Evolutionary conservation across 2,797 vertebrate genomes (phyloP).

Genomic region (Microchirus variegatus): DNA sequence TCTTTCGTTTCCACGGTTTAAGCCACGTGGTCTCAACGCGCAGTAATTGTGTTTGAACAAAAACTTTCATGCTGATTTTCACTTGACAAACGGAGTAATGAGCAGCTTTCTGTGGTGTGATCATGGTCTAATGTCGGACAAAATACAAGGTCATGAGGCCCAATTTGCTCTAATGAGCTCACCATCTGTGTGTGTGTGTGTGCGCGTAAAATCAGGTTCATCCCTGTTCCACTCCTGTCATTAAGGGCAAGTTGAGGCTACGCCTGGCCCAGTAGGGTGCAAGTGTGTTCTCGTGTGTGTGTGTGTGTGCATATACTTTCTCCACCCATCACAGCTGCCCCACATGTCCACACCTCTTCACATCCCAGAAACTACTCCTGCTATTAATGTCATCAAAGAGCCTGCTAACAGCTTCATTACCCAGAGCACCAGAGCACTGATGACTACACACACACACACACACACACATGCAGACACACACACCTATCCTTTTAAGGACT

Average conservation of each 20-base stretch:
- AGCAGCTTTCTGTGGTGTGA: constrained; percentile 56
- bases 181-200: constrained; percentile 31
- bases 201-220: not conserved
- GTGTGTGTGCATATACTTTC: constrained; percentile 23
- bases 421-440: constrained; percentile 57
- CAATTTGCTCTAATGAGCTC: constrained; percentile 71
- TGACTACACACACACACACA: constrained; percentile 49
- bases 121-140: constrained; percentile 52
- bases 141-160: constrained; percentile 55
- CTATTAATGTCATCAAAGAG: constrained; percentile 74
- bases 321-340: constrained; percentile 51
- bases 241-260: constrained; percentile 74
- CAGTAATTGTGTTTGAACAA: constrained; percentile 36
- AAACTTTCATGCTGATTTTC: constrained; percentile 56
- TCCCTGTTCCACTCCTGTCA: constrained; percentile 51
- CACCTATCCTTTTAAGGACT: no score
- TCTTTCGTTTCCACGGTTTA: not conserved
- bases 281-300: constrained; percentile 19
- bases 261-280: constrained; percentile 61
- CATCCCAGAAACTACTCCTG: constrained; percentile 58
- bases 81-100: constrained; percentile 68
- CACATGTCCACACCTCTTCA: constrained; percentile 67
- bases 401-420: constrained; percentile 73
- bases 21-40: constrained; percentile 4
- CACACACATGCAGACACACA: no score